Evolutionary conservation across 2,113 vertebrate genomes (phyloP), one percentile per base, ranked within the genome.

Genomic region (Chloroceryle aenea): DNA sequence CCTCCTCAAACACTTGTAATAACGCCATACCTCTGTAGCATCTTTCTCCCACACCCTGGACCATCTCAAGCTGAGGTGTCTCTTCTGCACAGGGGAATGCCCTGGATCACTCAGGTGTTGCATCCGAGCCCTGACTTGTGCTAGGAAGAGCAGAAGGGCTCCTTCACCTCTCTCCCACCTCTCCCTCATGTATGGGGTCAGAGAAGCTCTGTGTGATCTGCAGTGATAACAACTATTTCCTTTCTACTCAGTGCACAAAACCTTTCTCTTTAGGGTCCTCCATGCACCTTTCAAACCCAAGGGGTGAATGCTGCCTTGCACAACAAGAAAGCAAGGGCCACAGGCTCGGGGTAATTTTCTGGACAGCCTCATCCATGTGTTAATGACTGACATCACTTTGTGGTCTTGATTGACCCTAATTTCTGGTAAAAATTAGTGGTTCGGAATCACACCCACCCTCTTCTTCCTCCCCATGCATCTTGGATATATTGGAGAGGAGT

Each of bases 11-110:
- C 22, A 17, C 63, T 68, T 61, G 13, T 26, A 55, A 6, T 40
- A 77, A 55, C 0, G 0, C 30, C 0, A 0, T 50, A 53, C 48
- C n/a, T 59, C 38, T n/a, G 29, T 8, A 81, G 36, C 52, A 55
- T 17, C 66, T 27, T 81, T 27, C 22, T 61, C 36, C 62, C 11
- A 26, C 26, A 32, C 4, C 10, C 12, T 53, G 43, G 50, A 71
- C 19, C 26, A 14, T 29, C 32, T 74, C 74, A 58, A 77, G 30
- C 22, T 25, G 30, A 66, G 45, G 5, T 22, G 2, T 42, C 53
- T 38, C 36, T 52, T 40, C 43, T n/a, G 43, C 38, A 15, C n/a
- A 10, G 4, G 17, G 25, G 8, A 16, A 19, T 40, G 32, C 48
- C 55, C 55, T 2, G 2, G 38, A 75, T 25, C 1, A 3, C 52